Conservation (phyloP, 1,140 invertebrate genomes). For the Bombus picipes region DNA sequence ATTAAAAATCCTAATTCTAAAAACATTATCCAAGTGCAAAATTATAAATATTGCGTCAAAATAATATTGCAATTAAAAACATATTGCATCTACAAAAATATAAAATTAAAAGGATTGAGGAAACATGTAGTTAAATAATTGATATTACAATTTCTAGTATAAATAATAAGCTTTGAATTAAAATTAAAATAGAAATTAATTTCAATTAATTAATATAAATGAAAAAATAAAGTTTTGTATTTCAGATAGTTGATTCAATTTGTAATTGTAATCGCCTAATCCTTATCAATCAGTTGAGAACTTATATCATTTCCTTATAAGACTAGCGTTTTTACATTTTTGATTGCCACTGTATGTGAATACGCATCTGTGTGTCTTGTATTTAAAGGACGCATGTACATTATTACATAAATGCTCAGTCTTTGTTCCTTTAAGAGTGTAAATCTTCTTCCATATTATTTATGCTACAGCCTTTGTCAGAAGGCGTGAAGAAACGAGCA, state of each 20-base stretch:
- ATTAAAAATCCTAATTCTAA: no score
- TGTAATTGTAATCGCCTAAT: neutral
- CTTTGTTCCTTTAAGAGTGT: conserved; percentile 55
- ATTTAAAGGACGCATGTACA: conserved; percentile 57
- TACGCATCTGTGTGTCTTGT: conserved; percentile 60
- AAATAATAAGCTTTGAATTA: no score
- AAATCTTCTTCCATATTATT: conserved; percentile 57
- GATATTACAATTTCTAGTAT: no score
- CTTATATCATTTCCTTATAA: neutral
- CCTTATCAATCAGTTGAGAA: neutral
- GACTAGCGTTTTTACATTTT: neutral
- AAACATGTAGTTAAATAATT: no score
- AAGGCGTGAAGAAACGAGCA: conserved; percentile 29
- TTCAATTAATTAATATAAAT: no score
- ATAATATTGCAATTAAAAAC: no score
- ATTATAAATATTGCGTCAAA: no score
- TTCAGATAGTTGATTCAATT: neutral
- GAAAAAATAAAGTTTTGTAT: no score
- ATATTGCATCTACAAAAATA: no score
- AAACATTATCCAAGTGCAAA: no score
- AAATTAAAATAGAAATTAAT: no score
- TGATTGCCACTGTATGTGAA: conserved; percentile 4
- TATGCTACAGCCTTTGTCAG: conserved; percentile 39
- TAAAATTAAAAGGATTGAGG: no score
- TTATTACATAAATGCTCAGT: conserved; percentile 61